Conservation (phyloP, 2,113 vertebrate species). For the Ariopsis seemanni region DNA sequence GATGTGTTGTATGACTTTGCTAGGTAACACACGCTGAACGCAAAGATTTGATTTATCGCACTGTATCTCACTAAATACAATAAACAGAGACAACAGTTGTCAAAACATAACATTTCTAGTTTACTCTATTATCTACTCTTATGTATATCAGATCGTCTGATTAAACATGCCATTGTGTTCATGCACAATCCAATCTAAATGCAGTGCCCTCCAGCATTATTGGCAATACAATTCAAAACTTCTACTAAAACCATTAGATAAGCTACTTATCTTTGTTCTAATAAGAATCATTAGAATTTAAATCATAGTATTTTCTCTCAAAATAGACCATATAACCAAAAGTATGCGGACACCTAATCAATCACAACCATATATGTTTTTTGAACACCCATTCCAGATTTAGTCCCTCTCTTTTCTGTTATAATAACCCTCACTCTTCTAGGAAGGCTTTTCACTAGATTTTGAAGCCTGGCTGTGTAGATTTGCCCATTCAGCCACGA, state of each 20-base stretch:
- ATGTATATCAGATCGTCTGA: neutral
- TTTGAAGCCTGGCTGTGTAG: neutral
- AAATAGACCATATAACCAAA: neutral
- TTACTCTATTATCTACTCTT: neutral
- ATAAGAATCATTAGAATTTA: neutral
- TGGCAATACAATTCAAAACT: neutral
- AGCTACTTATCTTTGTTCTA: neutral
- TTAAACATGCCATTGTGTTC: neutral
- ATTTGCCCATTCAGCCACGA: neutral
- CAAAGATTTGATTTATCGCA: conserved; percentile 21
- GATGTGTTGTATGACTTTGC: neutral
- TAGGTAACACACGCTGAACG: neutral
- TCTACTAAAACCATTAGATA: neutral
- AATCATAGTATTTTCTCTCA: neutral
- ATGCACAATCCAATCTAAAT: neutral
- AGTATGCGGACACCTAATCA: neutral
- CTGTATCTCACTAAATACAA: conserved; percentile 37
- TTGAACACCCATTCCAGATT: neutral
- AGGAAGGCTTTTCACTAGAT: neutral
- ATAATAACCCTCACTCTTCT: neutral
- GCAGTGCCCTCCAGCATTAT: neutral
- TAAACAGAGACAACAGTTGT: conserved; percentile 24
- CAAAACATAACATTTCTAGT: conserved; percentile 14
- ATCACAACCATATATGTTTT: neutral
- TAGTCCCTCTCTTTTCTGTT: neutral